phyloP scores from a whole-genome alignment of 2,797 vertebrate species.

The Coregonus sp. region DNA sequence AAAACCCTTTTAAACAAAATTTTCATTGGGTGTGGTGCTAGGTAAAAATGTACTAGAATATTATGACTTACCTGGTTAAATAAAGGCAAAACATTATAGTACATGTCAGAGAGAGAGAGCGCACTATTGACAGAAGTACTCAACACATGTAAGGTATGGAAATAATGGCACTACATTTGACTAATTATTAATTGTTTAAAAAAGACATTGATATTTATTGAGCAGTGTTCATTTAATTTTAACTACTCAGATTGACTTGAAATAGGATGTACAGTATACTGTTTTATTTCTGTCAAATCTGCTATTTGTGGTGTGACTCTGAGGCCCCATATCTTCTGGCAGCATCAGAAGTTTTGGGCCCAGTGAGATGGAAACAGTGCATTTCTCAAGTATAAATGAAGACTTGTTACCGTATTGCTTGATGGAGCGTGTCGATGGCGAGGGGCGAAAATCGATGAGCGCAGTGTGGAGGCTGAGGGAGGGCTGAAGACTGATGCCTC shows the following conservation, averaged over 20 bases:
- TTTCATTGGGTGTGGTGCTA: too few species aligned
- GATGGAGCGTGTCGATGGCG: conserved; percentile 67
- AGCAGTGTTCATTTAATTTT: background rate
- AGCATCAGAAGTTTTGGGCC: conserved; percentile 46
- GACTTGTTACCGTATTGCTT: conserved; percentile 82
- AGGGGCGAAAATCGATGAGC: conserved; percentile 75
- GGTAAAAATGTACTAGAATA: background rate
- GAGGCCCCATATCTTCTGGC: conserved; percentile 20
- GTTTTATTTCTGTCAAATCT: too few species aligned
- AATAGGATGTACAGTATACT: background rate
- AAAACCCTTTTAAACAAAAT: too few species aligned
- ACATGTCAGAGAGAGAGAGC: too few species aligned
- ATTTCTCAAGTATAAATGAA: conserved; percentile 78
- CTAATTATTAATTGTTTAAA: background rate
- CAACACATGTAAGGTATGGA: background rate
- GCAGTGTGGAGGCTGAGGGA: conserved; percentile 60
- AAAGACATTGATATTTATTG: background rate
- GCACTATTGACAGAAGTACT: background rate
- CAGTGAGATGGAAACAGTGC: conserved; percentile 59
- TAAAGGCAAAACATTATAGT: too few species aligned
- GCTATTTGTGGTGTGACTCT: background rate
- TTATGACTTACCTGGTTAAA: background rate
- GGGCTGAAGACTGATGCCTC: conserved; percentile 56
- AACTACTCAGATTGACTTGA: background rate
- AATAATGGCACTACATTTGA: background rate